Evolutionary conservation across 2,113 vertebrate genomes (phyloP), one percentile per base, ranked within the genome.

Genomic region (Phalacrocorax pelagicus): DNA sequence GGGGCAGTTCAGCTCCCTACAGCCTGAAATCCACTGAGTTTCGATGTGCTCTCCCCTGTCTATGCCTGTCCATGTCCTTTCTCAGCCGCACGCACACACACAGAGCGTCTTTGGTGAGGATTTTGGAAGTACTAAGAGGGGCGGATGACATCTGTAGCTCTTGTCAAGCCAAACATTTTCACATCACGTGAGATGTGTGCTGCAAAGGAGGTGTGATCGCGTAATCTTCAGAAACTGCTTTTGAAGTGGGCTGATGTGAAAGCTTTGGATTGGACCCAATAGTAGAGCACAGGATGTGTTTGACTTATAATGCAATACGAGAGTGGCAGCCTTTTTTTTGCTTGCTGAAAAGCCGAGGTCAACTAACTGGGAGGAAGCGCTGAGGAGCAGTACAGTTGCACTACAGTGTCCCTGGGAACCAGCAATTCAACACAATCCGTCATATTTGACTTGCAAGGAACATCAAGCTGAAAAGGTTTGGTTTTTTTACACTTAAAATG

Each of bases 1-100:
- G 49, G 46, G 40, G 46, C 6, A 9, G 26, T 38, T 40, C 62
- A 80, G 71, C 65, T 67, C 38, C 20, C 30, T 42, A 15, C 55
- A 71, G 70, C 61, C 52, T 1, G 2, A 38, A 17, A 63, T 19
- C 24, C 29, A n/a, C 21, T 0, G 0, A 57, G 26, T n/a, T 85
- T 36, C 3, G 0, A 1, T 49, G 51, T 66, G 13, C 26, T 61
- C 17, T 67, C 27, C n/a, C 18, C 79, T 34, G 27, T 49, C 38
- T 15, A 0, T 66, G 42, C 65, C 38, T 70, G 22, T 27, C 58
- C 30, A 2, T 7, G 36, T 44, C 32, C 27, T 52, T 83, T 57
- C 36, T 79, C 36, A 24, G 23, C 15, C 47, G 15, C 29, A 55
- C 16, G 20, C 29, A 55, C 16, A 30, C 54, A 10, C n/a, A n/a